A percentile compares a stretch with the other conserved stretches of the same genome.
phyloP scores from a whole-genome alignment of 2,113 vertebrate genomes.

The Oenanthe oenanthe region DNA sequence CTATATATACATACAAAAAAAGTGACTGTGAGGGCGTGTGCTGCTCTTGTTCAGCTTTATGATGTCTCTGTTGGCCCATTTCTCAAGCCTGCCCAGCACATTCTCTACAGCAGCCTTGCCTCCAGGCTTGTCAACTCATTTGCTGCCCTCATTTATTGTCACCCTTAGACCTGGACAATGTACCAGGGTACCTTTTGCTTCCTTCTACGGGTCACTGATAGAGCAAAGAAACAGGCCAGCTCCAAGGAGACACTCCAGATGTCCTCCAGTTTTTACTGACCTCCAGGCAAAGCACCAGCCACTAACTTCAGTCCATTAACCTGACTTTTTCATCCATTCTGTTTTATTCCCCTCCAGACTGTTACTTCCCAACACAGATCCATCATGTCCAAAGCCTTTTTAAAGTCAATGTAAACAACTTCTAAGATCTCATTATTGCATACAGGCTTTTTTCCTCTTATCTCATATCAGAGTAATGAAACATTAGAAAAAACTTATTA shows the following conservation, averaged over 20 bases:
- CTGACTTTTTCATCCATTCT: not conserved
- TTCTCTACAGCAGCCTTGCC: not conserved
- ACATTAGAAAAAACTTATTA: not conserved
- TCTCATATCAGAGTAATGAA: not conserved
- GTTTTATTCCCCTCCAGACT: not conserved
- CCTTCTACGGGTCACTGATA: not conserved
- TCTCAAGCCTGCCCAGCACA: not conserved
- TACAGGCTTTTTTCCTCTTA: not conserved
- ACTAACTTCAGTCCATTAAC: not conserved
- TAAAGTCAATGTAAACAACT: not conserved
- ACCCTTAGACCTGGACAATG: not conserved
- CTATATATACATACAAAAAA: accelerated
- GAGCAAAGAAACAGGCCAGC: not conserved
- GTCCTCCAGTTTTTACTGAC: not conserved
- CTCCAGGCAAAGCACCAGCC: not conserved
- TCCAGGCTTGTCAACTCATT: not conserved
- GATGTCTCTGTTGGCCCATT: not conserved
- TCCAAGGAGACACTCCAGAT: not conserved
- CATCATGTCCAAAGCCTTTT: not conserved
- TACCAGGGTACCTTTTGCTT: not conserved
- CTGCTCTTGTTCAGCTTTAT: not conserved
- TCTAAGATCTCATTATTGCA: not conserved
- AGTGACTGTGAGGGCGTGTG: accelerated
- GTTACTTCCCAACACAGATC: not conserved
- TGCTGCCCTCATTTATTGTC: not conserved